Evolutionary conservation across 2,888 invertebrate species (phyloP).

Genomic region (Scaptomyza tumidula): DNA sequence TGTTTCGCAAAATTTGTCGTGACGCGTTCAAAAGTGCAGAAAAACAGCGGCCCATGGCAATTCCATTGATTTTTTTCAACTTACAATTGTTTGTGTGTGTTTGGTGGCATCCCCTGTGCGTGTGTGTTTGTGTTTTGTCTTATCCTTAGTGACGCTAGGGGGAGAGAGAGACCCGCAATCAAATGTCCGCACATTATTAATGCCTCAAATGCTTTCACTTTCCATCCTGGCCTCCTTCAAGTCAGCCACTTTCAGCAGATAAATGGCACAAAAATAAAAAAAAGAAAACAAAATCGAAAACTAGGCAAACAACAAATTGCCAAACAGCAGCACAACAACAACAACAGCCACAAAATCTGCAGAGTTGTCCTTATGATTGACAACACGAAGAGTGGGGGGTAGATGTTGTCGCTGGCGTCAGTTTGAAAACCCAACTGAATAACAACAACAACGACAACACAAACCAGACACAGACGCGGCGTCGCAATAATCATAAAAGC

Average conservation of each 20-base stretch:
- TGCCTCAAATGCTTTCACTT: slow-evolving; percentile 30
- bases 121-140: slow-evolving; percentile 13
- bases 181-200: slow-evolving; percentile 71
- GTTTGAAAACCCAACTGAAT: slow-evolving; percentile 25
- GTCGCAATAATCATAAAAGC: slow-evolving; percentile 78
- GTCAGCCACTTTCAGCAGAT: slow-evolving; percentile 58
- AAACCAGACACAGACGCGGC: slow-evolving; percentile 74
- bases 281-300: slow-evolving; percentile 37
- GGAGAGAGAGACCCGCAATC: slow-evolving; percentile 27
- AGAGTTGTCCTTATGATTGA: slow-evolving; percentile 61
- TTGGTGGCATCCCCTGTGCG: background rate
- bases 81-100: background rate
- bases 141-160: slow-evolving; percentile 47
- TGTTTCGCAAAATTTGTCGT: slow-evolving; percentile 58
- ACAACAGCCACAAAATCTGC: slow-evolving; percentile 25
- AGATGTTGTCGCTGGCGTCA: slow-evolving; percentile 58
- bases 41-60: slow-evolving; percentile 71
- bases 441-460: slow-evolving; percentile 33
- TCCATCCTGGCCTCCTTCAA: slow-evolving; percentile 10
- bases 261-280: slow-evolving; percentile 49
- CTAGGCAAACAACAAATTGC: slow-evolving; percentile 62
- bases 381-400: slow-evolving; percentile 30
- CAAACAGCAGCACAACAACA: slow-evolving; percentile 42
- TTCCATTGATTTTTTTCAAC: slow-evolving; percentile 74
- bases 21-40: slow-evolving; percentile 78